Evolutionary conservation across 2,797 vertebrate species (phyloP).

Genomic region (Anas bernieri): DNA sequence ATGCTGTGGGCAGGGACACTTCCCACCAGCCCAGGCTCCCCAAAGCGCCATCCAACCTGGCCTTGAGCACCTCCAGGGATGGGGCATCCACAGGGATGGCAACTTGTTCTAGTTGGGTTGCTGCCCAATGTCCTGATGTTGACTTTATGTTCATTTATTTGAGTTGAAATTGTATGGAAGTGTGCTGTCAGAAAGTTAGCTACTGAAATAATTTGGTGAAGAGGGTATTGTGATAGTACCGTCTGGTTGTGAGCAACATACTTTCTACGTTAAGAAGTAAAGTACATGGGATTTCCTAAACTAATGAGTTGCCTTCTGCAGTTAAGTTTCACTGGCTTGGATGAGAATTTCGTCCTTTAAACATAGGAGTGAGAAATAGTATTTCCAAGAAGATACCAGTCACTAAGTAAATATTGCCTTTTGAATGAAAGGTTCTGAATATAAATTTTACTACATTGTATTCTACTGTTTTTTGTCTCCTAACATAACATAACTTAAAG

Average conservation of each 20-base stretch:
- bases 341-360: not conserved
- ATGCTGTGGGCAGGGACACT: too few relatives aligned
- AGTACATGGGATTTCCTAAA: not conserved
- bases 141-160: not conserved
- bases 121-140: not conserved
- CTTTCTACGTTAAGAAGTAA: not conserved
- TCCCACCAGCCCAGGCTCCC: too few relatives aligned
- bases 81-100: too few relatives aligned
- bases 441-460: rapidly evolving
- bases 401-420: not conserved
- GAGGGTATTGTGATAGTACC: not conserved
- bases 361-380: not conserved
- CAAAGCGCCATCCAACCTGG: too few relatives aligned
- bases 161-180: not conserved
- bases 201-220: not conserved
- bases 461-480: not conserved
- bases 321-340: not conserved
- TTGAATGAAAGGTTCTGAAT: not conserved
- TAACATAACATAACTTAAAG: not conserved
- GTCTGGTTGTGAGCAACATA: not conserved
- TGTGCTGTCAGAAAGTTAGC: not conserved
- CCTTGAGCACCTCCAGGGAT: too few relatives aligned
- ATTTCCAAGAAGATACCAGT: too few relatives aligned
- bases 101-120: too few relatives aligned
- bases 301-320: not conserved